Conservation (phyloP, 2,797 vertebrate species). For the Pipistrellus nathusii region DNA sequence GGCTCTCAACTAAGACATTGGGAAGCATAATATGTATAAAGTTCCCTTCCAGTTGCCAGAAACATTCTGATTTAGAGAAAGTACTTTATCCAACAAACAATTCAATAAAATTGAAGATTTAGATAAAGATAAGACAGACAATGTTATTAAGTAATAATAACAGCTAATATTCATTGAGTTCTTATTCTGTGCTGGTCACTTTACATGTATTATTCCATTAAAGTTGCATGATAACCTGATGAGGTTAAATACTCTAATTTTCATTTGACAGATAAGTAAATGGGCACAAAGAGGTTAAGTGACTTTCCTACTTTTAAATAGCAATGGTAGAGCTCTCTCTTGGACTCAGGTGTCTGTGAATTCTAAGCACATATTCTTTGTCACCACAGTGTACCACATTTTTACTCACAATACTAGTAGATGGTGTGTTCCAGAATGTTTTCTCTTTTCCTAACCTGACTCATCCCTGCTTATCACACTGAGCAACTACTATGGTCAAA, state of each 20-base stretch:
- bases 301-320: background rate
- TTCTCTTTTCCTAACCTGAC: background rate
- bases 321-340: background rate
- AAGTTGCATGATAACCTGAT: background rate
- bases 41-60: constrained; percentile 34
- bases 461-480: background rate
- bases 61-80: constrained; percentile 20
- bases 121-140: background rate
- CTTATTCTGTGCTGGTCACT: background rate
- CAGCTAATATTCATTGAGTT: background rate
- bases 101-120: background rate
- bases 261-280: constrained; percentile 19
- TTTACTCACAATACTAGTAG: background rate
- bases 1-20: background rate
- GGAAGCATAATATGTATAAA: background rate
- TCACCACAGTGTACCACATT: background rate
- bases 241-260: background rate
- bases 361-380: background rate
- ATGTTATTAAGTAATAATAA: constrained; percentile 3
- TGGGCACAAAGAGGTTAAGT: background rate
- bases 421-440: background rate
- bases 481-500: background rate
- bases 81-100: constrained; percentile 31
- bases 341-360: background rate
- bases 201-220: background rate